Evolutionary conservation across 2,888 invertebrate genomes (phyloP), one percentile per base, ranked within the genome.

Genomic region (Teleiodes luculella): DNA sequence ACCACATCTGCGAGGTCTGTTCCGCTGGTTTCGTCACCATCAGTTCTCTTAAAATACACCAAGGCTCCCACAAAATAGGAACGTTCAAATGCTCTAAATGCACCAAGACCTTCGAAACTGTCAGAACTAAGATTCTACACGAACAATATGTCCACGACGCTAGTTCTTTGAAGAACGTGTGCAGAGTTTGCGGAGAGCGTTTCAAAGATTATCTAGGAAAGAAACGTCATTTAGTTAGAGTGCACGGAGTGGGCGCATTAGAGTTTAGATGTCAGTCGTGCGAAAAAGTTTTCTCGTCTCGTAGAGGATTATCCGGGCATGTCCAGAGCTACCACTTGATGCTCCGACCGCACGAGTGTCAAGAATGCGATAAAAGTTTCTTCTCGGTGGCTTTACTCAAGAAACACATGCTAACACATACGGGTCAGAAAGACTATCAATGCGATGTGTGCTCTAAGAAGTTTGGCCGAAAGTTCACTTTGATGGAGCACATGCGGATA

Each of bases 371-470:
- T 13, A 61, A 48, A 56, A 55, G 46, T 6, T 65, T 65, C 41
- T 76, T 71, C 56, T 64, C 68, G 1, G 68, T 72, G 47, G 66
- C 66, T 4, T 77, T 78, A 35, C 64, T 88, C 16, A 78, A 73
- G 46, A 68, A 72, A 11, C 88, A 87, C 57, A 75, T 80, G 72
- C 70, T 76, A 8, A 83, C 76, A 31, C 87, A 88, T 58, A 74
- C 78, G 0, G 80, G 74, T 0, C 59, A 68, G 4, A 79, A 71
- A 55, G 68, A 72, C 0, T 78, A 68, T 52, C 67, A 75, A 24
- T 89, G 88, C 54, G 65, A 68, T 1, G 61, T 83, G 0, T 89
- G 89, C 53, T 57, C 67, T 0, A 86, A 84, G 56, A 56, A 60
- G 0, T 79, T 66, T 56, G 66, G 63, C 1, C 60, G 72, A 20